Evolutionary conservation across 2,797 vertebrate species (phyloP).

Genomic region (Enteromius afrohamiltoni): DNA sequence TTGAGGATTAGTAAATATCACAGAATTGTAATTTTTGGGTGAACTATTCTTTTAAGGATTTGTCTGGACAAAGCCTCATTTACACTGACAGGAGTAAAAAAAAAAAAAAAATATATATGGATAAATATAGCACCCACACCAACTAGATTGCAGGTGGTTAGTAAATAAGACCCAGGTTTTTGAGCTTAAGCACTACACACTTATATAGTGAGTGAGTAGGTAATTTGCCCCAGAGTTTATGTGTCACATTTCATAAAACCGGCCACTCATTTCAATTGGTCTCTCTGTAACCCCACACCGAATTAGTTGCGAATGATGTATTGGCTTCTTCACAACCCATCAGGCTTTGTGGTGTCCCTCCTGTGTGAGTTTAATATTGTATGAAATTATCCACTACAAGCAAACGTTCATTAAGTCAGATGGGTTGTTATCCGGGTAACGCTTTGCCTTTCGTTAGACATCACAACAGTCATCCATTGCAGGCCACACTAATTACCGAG

Average conservation of each 20-base stretch:
- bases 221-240: conserved; percentile 30
- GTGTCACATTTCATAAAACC: conserved; percentile 25
- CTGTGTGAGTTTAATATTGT: conserved; percentile 28
- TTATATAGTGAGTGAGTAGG: conserved; percentile 9
- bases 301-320: conserved; percentile 17
- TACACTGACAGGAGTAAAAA: background rate
- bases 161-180: conserved; percentile 4
- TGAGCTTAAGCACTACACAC: background rate
- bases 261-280: conserved; percentile 24
- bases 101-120: background rate
- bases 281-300: conserved; percentile 5
- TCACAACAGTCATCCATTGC: conserved; percentile 10
- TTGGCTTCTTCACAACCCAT: conserved; percentile 23
- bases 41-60: background rate
- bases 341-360: background rate
- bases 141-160: background rate
- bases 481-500: background rate
- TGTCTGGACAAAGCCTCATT: background rate
- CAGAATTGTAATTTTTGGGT: too few species aligned
- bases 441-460: conserved; percentile 28
- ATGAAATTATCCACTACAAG: conserved; percentile 22
- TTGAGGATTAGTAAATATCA: too few species aligned
- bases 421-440: conserved; percentile 23
- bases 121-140: background rate
- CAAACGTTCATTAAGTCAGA: conserved; percentile 35